phyloP scores from a whole-genome alignment of 2,797 vertebrate species.

The Pteropus rufus region DNA sequence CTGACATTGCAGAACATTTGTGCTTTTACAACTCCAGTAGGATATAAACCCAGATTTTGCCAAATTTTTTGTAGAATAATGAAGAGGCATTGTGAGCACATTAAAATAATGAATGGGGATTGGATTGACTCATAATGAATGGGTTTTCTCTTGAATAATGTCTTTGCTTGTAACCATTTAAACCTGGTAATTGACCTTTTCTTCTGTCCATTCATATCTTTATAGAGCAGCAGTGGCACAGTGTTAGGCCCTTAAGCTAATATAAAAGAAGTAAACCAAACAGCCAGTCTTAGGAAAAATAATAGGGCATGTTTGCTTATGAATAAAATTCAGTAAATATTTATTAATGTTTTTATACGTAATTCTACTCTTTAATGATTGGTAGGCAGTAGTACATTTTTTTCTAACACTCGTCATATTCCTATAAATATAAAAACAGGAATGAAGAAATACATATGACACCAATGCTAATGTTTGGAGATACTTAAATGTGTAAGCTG shows the following conservation, averaged over 20 bases:
- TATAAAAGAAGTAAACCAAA: not conserved
- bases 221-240: not conserved
- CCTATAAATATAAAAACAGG: not conserved
- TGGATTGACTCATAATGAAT: not conserved
- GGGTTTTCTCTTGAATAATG: not conserved
- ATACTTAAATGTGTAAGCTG: constrained; percentile 8
- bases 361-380: not conserved
- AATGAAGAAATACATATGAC: not conserved
- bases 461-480: not conserved
- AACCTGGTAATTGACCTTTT: constrained; percentile 17
- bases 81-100: not conserved
- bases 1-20: not conserved
- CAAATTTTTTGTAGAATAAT: not conserved
- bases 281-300: not conserved
- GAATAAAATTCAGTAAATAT: not conserved
- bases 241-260: not conserved
- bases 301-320: not conserved
- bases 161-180: constrained; percentile 5
- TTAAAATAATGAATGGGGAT: not conserved
- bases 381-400: not conserved
- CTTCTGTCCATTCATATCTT: not conserved
- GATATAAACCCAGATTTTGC: not conserved
- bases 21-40: not conserved
- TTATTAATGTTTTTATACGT: not conserved
- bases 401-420: not conserved